Conservation (phyloP, 2,888 invertebrate species). For the Empis stercorea region DNA sequence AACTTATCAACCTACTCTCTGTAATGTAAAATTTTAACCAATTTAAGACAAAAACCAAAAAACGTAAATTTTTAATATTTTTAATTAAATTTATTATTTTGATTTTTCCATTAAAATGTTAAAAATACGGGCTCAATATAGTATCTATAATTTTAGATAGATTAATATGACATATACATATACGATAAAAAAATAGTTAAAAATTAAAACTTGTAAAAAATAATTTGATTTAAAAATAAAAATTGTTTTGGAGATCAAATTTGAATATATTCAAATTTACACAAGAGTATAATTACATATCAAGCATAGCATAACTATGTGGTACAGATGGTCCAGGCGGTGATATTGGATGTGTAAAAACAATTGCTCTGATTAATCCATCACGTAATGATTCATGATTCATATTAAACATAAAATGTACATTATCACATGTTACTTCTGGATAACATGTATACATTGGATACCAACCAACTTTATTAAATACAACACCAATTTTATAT, state of each 20-base stretch:
- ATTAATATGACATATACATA: conserved; percentile 3
- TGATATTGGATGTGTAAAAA: conserved; percentile 44
- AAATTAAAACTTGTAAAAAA: conserved; percentile 18
- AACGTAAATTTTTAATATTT: no score
- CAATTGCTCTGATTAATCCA: conserved; percentile 64
- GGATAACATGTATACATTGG: conserved; percentile 62
- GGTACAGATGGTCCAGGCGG: conserved; percentile 24
- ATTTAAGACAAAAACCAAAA: no score
- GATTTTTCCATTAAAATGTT: no score
- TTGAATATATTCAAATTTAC: no score
- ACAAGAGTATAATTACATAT: not conserved
- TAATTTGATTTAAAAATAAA: conserved; percentile 5
- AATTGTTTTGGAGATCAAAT: conserved; percentile 20
- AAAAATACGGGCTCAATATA: no score
- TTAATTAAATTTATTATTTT: no score
- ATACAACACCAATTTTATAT: conserved; percentile 69
- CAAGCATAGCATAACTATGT: not conserved
- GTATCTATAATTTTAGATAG: no score
- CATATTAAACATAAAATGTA: conserved; percentile 63
- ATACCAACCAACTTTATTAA: conserved; percentile 73
- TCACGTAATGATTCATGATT: conserved; percentile 61
- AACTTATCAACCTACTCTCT: no score
- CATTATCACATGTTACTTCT: conserved; percentile 50
- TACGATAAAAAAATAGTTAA: not conserved
- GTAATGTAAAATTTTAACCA: no score